These are phyloP conservation scores for Gobionotothen gibberifrons DNA, from an alignment of 2,797 vertebrate genomes.

Conservation along the genomic window DNA sequence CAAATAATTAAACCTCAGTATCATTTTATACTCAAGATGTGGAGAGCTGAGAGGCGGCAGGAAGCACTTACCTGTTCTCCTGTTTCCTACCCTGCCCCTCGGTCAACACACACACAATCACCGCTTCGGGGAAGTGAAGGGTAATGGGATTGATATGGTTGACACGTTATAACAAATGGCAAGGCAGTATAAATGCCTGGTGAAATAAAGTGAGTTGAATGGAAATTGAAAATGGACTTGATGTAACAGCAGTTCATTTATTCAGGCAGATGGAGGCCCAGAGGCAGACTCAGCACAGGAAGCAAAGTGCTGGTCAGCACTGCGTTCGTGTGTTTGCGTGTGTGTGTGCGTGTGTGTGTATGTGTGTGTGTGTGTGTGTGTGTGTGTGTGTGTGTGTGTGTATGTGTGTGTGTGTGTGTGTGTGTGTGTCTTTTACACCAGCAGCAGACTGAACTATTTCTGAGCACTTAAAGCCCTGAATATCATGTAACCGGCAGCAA, in stretches of 20 bases:
- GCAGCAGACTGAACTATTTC: slow-evolving; percentile 8
- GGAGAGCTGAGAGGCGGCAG: background rate
- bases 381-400: no score
- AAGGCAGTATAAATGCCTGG: slow-evolving; percentile 2
- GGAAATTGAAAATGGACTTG: slow-evolving; percentile 1
- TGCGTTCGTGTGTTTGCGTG: slow-evolving; percentile 15
- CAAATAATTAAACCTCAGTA: no score
- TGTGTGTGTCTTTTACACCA: slow-evolving; percentile 3
- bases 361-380: no score
- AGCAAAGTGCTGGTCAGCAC: slow-evolving; percentile 11
- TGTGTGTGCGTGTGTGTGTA: no score
- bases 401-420: no score
- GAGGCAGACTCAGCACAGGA: slow-evolving; percentile 12
- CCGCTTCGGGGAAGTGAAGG: background rate
- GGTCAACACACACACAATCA: background rate
- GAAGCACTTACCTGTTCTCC: background rate
- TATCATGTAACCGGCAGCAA: slow-evolving; percentile 44
- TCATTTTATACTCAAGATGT: no score
- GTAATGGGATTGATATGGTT: background rate
- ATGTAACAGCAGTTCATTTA: slow-evolving; percentile 7
- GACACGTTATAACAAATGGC: slow-evolving; percentile 3
- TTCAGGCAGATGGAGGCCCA: slow-evolving; percentile 32
- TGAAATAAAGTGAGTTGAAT: slow-evolving; percentile 17
- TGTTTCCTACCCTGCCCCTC: background rate
- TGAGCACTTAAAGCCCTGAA: slow-evolving; percentile 15